Evolutionary conservation across 2,113 vertebrate species (phyloP).

Genomic region (Platichthys stellatus): DNA sequence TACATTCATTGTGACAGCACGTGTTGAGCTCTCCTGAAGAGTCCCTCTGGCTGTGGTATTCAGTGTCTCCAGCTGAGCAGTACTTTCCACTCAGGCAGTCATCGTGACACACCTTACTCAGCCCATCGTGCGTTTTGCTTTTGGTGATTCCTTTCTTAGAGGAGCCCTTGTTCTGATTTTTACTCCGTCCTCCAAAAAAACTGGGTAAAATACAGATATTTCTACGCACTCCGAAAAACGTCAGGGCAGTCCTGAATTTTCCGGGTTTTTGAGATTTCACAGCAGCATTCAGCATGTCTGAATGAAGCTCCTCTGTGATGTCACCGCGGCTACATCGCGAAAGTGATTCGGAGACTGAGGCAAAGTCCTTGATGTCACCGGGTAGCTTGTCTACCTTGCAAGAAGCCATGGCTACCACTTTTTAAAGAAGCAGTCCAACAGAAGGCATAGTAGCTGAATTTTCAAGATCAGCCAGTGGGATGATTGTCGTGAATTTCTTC

Average conservation of each 20-base stretch:
- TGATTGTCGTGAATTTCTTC: slow-evolving; percentile 30
- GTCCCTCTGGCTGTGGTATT: slow-evolving; percentile 70
- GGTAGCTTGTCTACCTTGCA: slow-evolving; percentile 69
- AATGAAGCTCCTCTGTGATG: slow-evolving; percentile 60
- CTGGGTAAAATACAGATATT: slow-evolving; percentile 93
- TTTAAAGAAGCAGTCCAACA: slow-evolving; percentile 37
- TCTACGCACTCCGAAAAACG: slow-evolving; percentile 92
- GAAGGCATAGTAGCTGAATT: slow-evolving; percentile 39
- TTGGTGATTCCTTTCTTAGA: slow-evolving; percentile 90
- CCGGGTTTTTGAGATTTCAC: slow-evolving; percentile 82
- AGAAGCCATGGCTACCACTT: slow-evolving; percentile 83
- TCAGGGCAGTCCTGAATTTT: slow-evolving; percentile 92
- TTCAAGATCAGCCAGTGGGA: slow-evolving; percentile 35
- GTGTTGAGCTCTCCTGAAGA: slow-evolving; percentile 68
- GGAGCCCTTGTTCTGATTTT: slow-evolving; percentile 83
- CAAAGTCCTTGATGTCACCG: slow-evolving; percentile 58
- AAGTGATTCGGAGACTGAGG: slow-evolving; percentile 46
- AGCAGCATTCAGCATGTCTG: slow-evolving; percentile 58
- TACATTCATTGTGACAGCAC: slow-evolving; percentile 64
- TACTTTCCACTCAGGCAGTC: slow-evolving; percentile 61
- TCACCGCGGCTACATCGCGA: slow-evolving; percentile 59
- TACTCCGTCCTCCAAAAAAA: slow-evolving; percentile 90
- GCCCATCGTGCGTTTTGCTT: slow-evolving; percentile 91
- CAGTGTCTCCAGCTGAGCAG: slow-evolving; percentile 71
- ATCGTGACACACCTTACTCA: slow-evolving; percentile 81